These are phyloP conservation scores for Nipponia nippon DNA, from an alignment of 2,113 vertebrate species.

Conservation along the genomic window DNA sequence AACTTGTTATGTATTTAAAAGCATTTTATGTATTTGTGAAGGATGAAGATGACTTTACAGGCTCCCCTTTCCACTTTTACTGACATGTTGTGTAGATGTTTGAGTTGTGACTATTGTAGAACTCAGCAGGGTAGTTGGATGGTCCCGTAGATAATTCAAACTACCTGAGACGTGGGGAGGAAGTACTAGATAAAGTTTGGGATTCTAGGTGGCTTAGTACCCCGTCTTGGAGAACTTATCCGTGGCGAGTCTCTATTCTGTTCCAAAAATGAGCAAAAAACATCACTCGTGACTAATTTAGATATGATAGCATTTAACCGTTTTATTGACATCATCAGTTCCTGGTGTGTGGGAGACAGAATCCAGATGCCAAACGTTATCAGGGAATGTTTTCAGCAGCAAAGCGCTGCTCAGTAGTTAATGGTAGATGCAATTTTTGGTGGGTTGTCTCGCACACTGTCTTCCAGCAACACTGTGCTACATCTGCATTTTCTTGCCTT, in stretches of 20 bases:
- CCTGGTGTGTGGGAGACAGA: not conserved
- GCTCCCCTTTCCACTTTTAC: not conserved
- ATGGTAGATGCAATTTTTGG: not conserved
- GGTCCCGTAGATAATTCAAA: not conserved
- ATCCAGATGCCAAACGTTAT: not conserved
- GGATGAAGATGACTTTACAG: not conserved
- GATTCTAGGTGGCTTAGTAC: not conserved
- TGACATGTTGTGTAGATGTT: not conserved
- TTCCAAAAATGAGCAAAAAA: not conserved
- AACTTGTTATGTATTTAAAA: not conserved
- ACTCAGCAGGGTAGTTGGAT: not conserved
- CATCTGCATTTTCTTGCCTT: not conserved
- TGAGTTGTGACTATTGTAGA: not conserved
- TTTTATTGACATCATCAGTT: not conserved
- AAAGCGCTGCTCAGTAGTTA: not conserved
- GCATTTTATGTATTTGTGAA: not conserved
- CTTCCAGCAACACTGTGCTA: not conserved
- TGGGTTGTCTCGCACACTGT: not conserved
- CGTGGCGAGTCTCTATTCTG: not conserved
- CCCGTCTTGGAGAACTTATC: not conserved
- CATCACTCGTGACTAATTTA: not conserved
- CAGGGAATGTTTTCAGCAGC: not conserved
- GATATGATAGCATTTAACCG: not conserved
- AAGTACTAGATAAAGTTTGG: not conserved
- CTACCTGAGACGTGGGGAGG: not conserved